Percentiles rank a stretch among this genome's conserved stretches.
These are phyloP conservation scores for Ranitomeya variabilis DNA, from an alignment of 2,113 vertebrate genomes.

Conservation along the genomic window DNA sequence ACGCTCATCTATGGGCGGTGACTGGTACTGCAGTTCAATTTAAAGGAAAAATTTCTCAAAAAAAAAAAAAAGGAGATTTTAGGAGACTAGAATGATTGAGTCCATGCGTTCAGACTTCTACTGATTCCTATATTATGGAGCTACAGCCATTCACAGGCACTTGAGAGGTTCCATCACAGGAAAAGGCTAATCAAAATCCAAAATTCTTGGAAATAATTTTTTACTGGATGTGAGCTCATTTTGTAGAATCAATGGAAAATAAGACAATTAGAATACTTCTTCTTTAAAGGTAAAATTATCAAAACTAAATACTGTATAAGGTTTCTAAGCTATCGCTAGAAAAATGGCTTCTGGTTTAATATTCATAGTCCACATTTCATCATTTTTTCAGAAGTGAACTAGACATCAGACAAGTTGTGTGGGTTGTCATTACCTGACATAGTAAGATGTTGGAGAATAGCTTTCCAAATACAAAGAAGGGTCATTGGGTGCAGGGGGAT, in stretches of 20 bases:
- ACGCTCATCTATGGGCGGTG: no score
- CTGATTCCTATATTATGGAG: background rate
- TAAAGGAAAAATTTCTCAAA: no score
- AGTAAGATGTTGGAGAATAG: background rate
- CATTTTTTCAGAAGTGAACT: background rate
- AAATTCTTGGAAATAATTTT: no score
- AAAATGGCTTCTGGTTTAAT: background rate
- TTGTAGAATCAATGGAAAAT: no score
- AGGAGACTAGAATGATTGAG: background rate
- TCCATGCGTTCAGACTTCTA: background rate
- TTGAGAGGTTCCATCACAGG: no score
- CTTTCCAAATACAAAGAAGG: conserved; percentile 27
- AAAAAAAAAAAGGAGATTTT: background rate
- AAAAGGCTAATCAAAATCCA: no score
- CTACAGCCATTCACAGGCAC: background rate
- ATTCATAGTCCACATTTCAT: background rate
- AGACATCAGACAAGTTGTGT: background rate
- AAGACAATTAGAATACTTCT: no score
- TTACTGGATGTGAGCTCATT: no score
- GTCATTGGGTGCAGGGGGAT: conserved; percentile 53
- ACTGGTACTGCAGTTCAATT: no score
- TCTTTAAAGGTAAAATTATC: no score
- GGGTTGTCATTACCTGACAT: conserved; percentile 14
- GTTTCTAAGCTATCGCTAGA: no score
- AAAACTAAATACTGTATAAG: no score